phyloP scores from a whole-genome alignment of 2,888 invertebrate genomes.

The Neuroscelio doddi region DNA sequence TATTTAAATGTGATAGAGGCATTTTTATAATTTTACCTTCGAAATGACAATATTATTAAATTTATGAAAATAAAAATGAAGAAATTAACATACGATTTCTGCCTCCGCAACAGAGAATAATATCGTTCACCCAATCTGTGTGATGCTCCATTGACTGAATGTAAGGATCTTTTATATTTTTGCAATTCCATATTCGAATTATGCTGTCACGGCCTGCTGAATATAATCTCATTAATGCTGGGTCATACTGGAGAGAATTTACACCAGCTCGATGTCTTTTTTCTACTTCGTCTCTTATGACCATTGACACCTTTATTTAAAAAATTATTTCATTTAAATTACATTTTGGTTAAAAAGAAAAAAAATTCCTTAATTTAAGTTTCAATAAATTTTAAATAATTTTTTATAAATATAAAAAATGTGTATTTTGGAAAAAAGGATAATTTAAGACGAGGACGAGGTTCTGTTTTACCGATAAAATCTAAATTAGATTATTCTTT shows the following conservation, averaged over 20 bases:
- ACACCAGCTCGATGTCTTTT: slow-evolving; percentile 95
- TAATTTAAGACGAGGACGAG: too few species aligned
- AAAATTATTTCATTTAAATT: background rate
- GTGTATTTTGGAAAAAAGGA: too few species aligned
- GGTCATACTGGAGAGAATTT: slow-evolving; percentile 95
- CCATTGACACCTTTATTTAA: slow-evolving; percentile 91
- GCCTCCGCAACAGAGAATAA: slow-evolving; percentile 97
- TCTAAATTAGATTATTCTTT: too few species aligned
- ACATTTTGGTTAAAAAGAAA: slow-evolving; percentile 3
- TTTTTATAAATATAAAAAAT: too few species aligned
- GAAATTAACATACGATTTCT: slow-evolving; percentile 82
- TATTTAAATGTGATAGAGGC: background rate
- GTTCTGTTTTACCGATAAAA: too few species aligned
- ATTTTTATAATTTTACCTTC: too few species aligned
- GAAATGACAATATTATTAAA: background rate
- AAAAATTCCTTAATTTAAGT: background rate
- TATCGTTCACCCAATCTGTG: slow-evolving; percentile 99
- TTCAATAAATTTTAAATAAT: too few species aligned
- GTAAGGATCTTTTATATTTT: slow-evolving; percentile 81
- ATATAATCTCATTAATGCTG: slow-evolving; percentile 89
- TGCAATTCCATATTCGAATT: slow-evolving; percentile 90
- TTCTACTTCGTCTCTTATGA: slow-evolving; percentile 97
- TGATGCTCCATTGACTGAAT: slow-evolving; percentile 99
- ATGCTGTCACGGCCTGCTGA: slow-evolving; percentile 98
- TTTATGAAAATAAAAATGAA: background rate